A percentile compares a stretch with the other conserved stretches of the same genome.
Conservation (phyloP, 2,113 vertebrate genomes). For the Phocoena sinus region DNA sequence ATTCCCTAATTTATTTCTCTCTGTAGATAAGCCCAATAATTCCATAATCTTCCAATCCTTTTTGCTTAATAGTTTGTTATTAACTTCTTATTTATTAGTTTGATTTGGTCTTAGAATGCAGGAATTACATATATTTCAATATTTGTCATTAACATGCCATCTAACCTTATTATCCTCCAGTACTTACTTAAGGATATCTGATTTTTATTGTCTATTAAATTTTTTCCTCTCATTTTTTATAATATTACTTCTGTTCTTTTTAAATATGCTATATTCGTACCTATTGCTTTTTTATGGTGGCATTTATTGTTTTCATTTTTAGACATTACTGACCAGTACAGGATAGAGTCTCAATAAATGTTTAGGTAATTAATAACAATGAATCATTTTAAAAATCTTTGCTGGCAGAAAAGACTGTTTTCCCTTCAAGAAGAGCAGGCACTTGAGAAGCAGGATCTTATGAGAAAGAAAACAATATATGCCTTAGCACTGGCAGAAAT, state of each 20-base stretch:
- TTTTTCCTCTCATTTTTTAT: neutral
- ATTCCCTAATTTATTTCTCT: neutral
- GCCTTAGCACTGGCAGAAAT: slow-evolving; percentile 63
- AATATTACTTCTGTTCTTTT: neutral
- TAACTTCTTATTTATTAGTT: neutral
- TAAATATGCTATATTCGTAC: neutral
- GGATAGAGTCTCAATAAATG: neutral
- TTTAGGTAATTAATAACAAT: neutral
- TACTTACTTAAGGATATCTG: neutral
- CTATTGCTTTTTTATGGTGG: neutral
- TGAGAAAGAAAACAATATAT: slow-evolving; percentile 64
- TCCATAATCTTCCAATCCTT: neutral
- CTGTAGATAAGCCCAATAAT: neutral
- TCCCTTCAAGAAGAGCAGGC: slow-evolving; percentile 20
- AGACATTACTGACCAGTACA: neutral
- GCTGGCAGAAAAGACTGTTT: slow-evolving; percentile 68
- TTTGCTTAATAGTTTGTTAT: neutral
- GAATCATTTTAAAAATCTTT: slow-evolving; percentile 37
- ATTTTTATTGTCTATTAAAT: neutral
- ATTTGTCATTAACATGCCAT: neutral
- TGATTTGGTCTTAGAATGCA: neutral
- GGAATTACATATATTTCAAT: neutral
- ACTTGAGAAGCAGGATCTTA: slow-evolving; percentile 41
- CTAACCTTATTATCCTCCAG: neutral
- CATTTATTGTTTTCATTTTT: neutral